These are phyloP conservation scores for Brotula barbata DNA, from an alignment of 2,797 vertebrate genomes.

Conservation along the genomic window DNA sequence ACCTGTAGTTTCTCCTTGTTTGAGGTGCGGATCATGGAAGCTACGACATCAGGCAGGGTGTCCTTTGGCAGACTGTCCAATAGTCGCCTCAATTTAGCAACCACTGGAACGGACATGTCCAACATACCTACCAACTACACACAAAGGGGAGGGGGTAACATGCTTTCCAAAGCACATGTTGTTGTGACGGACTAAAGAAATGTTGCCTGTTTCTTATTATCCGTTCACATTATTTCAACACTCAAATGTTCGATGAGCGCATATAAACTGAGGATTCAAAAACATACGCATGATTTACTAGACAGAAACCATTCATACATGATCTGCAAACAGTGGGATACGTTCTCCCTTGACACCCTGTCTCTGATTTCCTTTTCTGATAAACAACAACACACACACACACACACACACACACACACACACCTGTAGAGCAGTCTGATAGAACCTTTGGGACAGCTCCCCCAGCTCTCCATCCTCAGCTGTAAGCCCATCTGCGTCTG, in stretches of 20 bases:
- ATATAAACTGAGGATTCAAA: no score
- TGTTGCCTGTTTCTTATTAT: constrained; percentile 3
- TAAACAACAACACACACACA: neutral
- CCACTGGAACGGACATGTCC: constrained; percentile 94
- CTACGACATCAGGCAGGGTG: constrained; percentile 91
- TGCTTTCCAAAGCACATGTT: no score
- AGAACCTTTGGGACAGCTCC: constrained; percentile 89
- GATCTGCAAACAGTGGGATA: no score
- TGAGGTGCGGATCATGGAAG: constrained; percentile 93
- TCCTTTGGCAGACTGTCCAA: constrained; percentile 92
- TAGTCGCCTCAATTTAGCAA: constrained; percentile 90
- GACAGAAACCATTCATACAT: no score
- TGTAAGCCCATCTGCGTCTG: constrained; percentile 22
- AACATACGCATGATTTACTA: no score
- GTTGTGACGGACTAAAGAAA: neutral
- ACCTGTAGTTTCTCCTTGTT: constrained; percentile 98
- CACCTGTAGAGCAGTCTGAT: constrained; percentile 92
- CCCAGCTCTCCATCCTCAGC: constrained; percentile 84
- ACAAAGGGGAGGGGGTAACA: neutral
- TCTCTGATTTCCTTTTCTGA: no score
- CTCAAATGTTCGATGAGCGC: no score
- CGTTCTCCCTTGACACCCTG: no score
- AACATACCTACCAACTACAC: constrained; percentile 92
- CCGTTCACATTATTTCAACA: no score
- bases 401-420: constrained; percentile 26